Percentiles rank a stretch among this genome's conserved stretches.
Conservation (phyloP, 2,888 invertebrate species). For the Leucophenga maculata region DNA sequence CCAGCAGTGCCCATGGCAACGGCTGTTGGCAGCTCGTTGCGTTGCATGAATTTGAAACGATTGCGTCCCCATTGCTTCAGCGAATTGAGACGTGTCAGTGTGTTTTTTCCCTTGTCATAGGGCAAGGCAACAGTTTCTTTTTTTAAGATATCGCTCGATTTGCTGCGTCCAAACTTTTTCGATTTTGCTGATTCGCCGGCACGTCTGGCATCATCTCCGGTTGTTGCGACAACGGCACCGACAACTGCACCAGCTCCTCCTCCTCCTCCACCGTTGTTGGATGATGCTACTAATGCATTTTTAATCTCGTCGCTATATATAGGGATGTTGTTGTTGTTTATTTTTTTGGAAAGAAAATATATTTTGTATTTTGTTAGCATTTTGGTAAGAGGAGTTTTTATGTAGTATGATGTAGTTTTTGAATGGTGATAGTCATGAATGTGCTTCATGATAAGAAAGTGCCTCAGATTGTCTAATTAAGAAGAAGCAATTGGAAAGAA, state of each 20-base stretch:
- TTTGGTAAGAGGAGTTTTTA: conserved; percentile 20
- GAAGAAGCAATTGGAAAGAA: background rate
- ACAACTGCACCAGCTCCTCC: conserved; percentile 39
- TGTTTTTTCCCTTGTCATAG: conserved; percentile 73
- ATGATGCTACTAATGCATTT: conserved; percentile 50
- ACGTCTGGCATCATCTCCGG: conserved; percentile 34
- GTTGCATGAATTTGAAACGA: conserved; percentile 82
- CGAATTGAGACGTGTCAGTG: conserved; percentile 79
- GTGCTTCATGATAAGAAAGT: background rate
- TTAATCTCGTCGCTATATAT: conserved; percentile 54
- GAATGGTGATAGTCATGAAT: background rate
- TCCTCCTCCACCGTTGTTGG: conserved; percentile 39
- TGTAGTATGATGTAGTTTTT: background rate
- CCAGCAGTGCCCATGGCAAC: conserved; percentile 67
- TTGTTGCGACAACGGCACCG: conserved; percentile 19
- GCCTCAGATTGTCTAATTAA: background rate
- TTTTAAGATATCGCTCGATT: conserved; percentile 84
- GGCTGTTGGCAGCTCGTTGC: conserved; percentile 70
- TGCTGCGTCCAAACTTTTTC: conserved; percentile 77
- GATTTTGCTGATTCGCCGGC: conserved; percentile 45
- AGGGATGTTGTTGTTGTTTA: conserved; percentile 44
- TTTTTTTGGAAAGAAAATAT: conserved; percentile 57
- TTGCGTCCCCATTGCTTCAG: conserved; percentile 89
- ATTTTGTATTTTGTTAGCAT: conserved; percentile 60
- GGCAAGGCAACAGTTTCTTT: conserved; percentile 73